Evolutionary conservation across 2,888 invertebrate species (phyloP).

Genomic region (Lasioglossum vierecki): DNA sequence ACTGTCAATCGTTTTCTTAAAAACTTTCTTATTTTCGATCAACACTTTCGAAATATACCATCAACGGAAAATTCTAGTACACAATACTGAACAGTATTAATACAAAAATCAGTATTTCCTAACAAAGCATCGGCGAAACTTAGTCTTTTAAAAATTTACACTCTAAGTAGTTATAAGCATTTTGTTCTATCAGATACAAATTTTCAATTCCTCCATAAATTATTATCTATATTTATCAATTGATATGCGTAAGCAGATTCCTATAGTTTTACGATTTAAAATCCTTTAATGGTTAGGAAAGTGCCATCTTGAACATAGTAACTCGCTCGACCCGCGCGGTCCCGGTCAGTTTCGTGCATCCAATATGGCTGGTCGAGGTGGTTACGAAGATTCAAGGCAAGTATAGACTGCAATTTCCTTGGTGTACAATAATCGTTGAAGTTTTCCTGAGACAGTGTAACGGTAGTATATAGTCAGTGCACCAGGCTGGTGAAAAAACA

Average conservation of each 20-base stretch:
- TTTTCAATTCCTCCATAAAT: not conserved
- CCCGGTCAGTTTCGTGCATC: constrained; percentile 84
- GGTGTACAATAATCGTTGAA: constrained; percentile 31
- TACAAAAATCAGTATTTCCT: constrained; percentile 22
- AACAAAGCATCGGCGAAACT: not conserved
- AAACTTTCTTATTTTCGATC: constrained; percentile 21
- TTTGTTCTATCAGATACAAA: not conserved
- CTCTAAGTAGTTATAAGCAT: not conserved
- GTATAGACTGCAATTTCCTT: constrained; percentile 74
- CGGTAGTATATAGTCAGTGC: constrained; percentile 24
- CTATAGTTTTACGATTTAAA: constrained; percentile 40
- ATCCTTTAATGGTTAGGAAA: constrained; percentile 56
- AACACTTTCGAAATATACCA: constrained; percentile 22
- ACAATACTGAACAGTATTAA: constrained; percentile 6
- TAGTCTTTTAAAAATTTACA: constrained; percentile 8
- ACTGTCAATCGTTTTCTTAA: constrained; percentile 37
- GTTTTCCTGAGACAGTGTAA: constrained; percentile 29
- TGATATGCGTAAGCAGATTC: constrained; percentile 1
- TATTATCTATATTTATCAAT: not conserved
- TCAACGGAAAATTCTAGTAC: constrained; percentile 30
- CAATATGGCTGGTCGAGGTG: constrained; percentile 96
- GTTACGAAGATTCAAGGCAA: constrained; percentile 94
- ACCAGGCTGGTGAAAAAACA: not conserved
- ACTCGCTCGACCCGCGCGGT: constrained; percentile 77
- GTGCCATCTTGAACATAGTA: constrained; percentile 74